These are phyloP conservation scores for Edolisoma coerulescens DNA, from an alignment of 2,113 vertebrate genomes.

Conservation along the genomic window DNA sequence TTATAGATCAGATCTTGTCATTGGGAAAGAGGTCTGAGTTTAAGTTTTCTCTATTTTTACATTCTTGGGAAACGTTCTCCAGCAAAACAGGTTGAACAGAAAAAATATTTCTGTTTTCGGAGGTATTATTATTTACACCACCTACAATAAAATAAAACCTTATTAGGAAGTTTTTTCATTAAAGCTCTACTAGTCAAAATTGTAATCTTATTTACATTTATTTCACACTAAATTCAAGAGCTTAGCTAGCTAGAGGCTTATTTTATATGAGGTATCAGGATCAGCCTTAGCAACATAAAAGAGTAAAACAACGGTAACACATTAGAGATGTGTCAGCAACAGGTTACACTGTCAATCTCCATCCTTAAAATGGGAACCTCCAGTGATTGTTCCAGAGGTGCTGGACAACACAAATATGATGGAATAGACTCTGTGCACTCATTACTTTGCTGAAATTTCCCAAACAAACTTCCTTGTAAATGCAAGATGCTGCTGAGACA, in stretches of 20 bases:
- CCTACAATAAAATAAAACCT: neutral
- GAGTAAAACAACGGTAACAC: neutral
- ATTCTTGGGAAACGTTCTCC: neutral
- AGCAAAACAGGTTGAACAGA: neutral
- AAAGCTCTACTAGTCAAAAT: neutral
- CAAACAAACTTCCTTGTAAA: neutral
- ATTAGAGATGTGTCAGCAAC: neutral
- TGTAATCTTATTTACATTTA: neutral
- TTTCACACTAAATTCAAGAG: neutral
- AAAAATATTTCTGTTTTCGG: neutral
- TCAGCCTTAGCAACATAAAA: neutral
- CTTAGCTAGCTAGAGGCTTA: neutral
- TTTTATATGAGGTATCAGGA: neutral
- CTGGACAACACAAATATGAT: neutral
- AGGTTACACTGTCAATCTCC: neutral
- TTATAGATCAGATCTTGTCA: neutral
- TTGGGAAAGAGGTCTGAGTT: neutral
- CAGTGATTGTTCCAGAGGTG: neutral
- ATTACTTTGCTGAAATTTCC: neutral
- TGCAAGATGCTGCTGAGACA: neutral
- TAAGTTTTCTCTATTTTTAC: neutral
- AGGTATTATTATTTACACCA: neutral
- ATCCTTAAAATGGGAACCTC: neutral
- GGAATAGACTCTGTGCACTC: neutral
- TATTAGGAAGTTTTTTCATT: neutral